phyloP scores from a whole-genome alignment of 2,797 vertebrate species.

The Rhyacichthys aspro region DNA sequence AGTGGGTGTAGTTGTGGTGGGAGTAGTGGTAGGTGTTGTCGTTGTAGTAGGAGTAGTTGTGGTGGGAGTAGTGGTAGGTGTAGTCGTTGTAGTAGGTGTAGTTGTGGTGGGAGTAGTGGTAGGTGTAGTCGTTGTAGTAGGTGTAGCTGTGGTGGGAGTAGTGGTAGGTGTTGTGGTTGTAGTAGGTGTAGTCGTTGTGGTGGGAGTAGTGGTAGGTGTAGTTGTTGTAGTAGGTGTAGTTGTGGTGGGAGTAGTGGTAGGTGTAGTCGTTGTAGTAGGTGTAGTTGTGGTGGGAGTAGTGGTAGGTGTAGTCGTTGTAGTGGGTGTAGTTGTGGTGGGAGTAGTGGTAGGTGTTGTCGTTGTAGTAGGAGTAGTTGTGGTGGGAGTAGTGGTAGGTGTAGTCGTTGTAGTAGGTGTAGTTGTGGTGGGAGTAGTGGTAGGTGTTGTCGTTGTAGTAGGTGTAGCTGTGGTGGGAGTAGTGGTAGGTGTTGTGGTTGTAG shows the following conservation, averaged over 20 bases:
- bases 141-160: neutral
- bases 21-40: neutral
- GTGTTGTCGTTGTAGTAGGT: neutral
- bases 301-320: neutral
- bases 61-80: neutral
- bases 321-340: neutral
- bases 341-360: too few relatives aligned
- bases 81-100: neutral
- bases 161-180: neutral
- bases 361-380: conserved; percentile 6
- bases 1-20: neutral
- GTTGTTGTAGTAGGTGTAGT: neutral
- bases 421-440: fast-evolving
- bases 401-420: neutral
- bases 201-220: neutral
- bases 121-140: neutral
- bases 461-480: neutral
- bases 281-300: neutral
- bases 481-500: conserved; percentile 11
- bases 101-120: neutral
- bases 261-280: neutral
- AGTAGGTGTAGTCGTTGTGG: conserved; percentile 1
- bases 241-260: neutral
- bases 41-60: neutral
- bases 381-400: neutral